Conservation (phyloP, 1,140 invertebrate genomes). For the Portunus trituberculatus region DNA sequence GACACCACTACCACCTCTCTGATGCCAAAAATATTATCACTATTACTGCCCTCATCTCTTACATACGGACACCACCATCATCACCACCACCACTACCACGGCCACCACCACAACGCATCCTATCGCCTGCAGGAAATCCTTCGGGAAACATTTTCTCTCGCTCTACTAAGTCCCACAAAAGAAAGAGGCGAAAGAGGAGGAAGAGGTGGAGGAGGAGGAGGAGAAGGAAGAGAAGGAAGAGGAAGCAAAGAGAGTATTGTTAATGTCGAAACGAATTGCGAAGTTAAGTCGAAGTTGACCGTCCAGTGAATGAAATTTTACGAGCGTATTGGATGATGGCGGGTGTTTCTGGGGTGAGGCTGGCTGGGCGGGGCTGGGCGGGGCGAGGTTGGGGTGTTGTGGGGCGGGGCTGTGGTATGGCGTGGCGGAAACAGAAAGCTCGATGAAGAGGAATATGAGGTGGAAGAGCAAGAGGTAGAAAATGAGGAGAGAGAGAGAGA, state of each 20-base stretch:
- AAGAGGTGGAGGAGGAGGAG: neutral
- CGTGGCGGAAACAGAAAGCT: neutral
- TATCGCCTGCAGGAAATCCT: neutral
- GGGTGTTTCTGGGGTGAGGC: no score
- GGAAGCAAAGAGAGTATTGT: neutral
- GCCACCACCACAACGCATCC: neutral
- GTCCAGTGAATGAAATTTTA: neutral
- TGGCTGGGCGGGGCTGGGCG: neutral
- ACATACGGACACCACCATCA: neutral
- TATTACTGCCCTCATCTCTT: no score
- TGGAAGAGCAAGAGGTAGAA: neutral
- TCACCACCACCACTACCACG: neutral
- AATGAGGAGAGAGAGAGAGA: slow-evolving; percentile 10
- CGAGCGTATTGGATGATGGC: neutral
- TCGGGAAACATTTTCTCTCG: neutral
- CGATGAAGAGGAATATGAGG: neutral
- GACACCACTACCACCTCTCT: no score
- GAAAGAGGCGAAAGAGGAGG: neutral
- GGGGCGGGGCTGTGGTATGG: neutral
- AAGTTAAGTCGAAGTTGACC: neutral
- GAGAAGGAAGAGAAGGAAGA: neutral
- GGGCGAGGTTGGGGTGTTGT: neutral
- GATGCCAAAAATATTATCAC: no score
- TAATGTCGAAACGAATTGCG: neutral
- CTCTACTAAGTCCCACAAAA: neutral